Conservation (phyloP, 1,140 invertebrate species). For the Orchesella cincta region DNA sequence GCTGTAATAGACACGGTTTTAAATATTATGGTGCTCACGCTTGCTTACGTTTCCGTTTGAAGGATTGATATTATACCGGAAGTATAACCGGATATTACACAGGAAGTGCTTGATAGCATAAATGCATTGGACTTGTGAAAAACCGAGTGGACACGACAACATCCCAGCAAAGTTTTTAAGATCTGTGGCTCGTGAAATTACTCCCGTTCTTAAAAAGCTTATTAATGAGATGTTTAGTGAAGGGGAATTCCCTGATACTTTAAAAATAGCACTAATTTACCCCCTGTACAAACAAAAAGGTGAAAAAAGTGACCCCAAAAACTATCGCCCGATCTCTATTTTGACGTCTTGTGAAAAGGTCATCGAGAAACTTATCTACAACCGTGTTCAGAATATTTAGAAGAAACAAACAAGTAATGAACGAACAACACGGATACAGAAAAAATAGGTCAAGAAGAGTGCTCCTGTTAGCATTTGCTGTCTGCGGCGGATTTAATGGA, state of each 20-base stretch:
- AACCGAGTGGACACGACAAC: background rate
- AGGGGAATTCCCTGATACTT: background rate
- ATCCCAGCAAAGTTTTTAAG: background rate
- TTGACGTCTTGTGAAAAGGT: background rate
- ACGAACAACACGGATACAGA: constrained; percentile 8
- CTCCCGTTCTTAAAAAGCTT: background rate
- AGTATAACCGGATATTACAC: too few species aligned
- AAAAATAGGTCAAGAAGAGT: background rate
- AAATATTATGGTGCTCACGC: too few species aligned
- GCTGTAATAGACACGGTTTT: too few species aligned
- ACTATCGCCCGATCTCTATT: constrained; percentile 6
- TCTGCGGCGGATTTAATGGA: too few species aligned
- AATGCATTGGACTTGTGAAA: background rate
- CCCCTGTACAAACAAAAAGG: constrained; percentile 16
- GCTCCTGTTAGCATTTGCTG: too few species aligned
- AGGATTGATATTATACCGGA: too few species aligned
- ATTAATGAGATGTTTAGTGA: constrained; percentile 5
- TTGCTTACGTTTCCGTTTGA: too few species aligned
- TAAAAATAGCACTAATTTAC: background rate
- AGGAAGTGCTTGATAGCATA: background rate
- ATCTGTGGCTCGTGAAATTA: background rate
- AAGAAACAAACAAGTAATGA: background rate
- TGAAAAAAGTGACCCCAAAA: background rate
- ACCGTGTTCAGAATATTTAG: background rate
- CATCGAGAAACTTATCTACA: background rate